Evolutionary conservation across 2,797 vertebrate species (phyloP).

Genomic region (Cephalopachus bancanus): DNA sequence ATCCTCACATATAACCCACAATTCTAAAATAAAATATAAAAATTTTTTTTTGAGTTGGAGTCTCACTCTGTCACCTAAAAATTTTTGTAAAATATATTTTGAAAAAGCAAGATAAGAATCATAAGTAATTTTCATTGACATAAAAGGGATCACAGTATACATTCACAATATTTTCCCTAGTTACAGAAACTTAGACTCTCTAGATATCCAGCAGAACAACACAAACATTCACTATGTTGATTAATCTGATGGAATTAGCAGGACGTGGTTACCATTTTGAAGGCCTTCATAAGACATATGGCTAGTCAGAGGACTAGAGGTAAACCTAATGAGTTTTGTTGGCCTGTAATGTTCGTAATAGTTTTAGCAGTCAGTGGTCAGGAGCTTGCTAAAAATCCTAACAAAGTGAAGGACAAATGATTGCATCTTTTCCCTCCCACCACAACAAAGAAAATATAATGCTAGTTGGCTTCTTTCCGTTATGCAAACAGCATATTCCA

Average conservation of each 20-base stretch:
- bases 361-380: neutral
- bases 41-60: too few relatives aligned
- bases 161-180: neutral
- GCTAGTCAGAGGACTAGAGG: neutral
- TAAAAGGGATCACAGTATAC: neutral
- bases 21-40: too few relatives aligned
- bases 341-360: neutral
- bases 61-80: too few relatives aligned
- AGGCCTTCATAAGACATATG: neutral
- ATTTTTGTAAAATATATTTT: too few relatives aligned
- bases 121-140: neutral
- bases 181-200: neutral
- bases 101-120: neutral
- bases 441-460: too few relatives aligned
- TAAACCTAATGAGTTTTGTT: neutral
- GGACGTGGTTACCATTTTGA: neutral
- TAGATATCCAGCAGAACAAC: neutral
- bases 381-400: neutral
- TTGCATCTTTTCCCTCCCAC: neutral
- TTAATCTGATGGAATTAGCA: neutral
- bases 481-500: neutral
- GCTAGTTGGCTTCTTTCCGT: neutral
- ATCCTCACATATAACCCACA: too few relatives aligned
- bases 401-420: neutral
- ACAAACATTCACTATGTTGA: too few relatives aligned